These are phyloP conservation scores for Episyrphus balteatus DNA, from an alignment of 1,140 invertebrate genomes.

Conservation along the genomic window DNA sequence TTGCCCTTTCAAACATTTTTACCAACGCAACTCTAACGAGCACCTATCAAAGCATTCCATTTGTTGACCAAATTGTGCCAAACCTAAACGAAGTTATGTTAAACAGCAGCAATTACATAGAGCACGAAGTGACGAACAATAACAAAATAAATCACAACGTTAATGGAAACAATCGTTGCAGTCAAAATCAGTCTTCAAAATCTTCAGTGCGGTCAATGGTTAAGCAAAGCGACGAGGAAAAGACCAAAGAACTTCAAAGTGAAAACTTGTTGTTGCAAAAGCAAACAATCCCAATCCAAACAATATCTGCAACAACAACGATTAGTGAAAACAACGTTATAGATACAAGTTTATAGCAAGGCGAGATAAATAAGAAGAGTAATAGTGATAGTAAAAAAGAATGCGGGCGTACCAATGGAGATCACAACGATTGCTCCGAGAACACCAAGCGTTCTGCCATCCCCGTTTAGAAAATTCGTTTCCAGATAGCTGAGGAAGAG, in stretches of 20 bases:
- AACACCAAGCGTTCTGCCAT: no score
- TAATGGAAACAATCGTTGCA: no score
- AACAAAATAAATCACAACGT: background rate
- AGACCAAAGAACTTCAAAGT: conserved; percentile 2
- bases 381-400: no score
- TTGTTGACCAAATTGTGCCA: conserved; percentile 37
- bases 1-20: conserved; percentile 28
- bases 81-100: conserved; percentile 7
- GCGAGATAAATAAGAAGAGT: background rate
- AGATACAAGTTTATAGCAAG: conserved; percentile 34
- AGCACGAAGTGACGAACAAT: background rate
- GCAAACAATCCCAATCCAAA: no score
- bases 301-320: background rate
- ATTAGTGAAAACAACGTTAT: conserved; percentile 11
- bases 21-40: conserved; percentile 16
- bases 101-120: background rate
- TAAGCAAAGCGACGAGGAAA: conserved; percentile 7
- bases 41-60: conserved; percentile 31
- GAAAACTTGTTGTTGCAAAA: no score
- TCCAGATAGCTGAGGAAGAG: no score
- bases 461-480: no score
- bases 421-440: no score
- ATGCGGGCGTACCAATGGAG: no score
- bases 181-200: no score
- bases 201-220: no score